phyloP scores from a whole-genome alignment of 2,113 vertebrate species.

The Genyomyrus donnyi region DNA sequence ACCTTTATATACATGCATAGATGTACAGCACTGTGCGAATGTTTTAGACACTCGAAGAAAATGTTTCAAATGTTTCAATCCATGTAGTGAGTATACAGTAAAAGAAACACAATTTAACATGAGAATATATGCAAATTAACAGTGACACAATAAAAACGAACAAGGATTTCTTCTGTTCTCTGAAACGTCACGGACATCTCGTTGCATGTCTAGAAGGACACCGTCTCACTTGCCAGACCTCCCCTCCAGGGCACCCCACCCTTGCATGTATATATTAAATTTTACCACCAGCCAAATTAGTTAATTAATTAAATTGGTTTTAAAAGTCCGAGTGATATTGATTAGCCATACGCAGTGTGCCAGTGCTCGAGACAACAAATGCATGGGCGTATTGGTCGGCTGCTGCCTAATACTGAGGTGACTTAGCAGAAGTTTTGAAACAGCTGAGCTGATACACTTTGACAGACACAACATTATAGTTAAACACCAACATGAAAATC shows the following conservation, averaged over 20 bases:
- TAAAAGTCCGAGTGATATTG: neutral
- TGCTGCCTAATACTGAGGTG: neutral
- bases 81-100: neutral
- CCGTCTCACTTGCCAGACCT: neutral
- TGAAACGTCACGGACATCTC: neutral
- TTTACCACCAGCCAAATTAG: neutral
- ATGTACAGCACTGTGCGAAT: neutral
- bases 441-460: neutral
- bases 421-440: neutral
- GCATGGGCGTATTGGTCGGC: neutral
- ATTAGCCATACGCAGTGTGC: neutral
- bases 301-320: neutral
- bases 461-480: neutral
- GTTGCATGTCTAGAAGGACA: neutral
- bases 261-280: neutral
- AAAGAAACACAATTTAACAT: neutral
- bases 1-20: neutral
- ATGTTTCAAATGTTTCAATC: neutral
- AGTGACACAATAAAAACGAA: neutral
- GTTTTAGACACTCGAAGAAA: neutral
- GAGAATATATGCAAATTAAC: neutral
- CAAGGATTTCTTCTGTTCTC: neutral
- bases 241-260: neutral
- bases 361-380: neutral
- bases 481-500: neutral